phyloP scores from a whole-genome alignment of 2,888 invertebrate species.

The Dinocampus coccinellae region DNA sequence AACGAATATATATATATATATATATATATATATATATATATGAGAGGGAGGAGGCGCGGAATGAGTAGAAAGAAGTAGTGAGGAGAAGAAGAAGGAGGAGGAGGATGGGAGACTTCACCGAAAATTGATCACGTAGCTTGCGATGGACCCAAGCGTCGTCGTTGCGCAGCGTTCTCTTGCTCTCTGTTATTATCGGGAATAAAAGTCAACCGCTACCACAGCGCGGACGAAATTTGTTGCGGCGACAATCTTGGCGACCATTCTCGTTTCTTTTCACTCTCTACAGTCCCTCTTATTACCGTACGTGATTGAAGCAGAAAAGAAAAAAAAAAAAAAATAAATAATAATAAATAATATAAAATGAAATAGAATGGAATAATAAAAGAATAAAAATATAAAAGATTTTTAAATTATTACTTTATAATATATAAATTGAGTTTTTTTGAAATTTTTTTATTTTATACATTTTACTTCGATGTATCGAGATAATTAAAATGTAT shows the following conservation, averaged over 20 bases:
- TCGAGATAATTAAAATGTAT: no score
- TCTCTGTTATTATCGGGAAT: slow-evolving; percentile 69
- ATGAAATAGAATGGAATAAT: neutral
- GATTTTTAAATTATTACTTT: neutral
- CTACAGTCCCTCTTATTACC: slow-evolving; percentile 32
- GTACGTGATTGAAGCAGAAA: slow-evolving; percentile 27
- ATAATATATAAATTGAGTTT: no score
- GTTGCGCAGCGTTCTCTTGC: slow-evolving; percentile 25
- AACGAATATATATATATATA: neutral
- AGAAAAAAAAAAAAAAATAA: no score
- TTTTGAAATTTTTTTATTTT: no score
- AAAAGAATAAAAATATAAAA: neutral
- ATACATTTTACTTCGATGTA: no score
- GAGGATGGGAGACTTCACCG: no score
- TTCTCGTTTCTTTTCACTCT: slow-evolving; percentile 14
- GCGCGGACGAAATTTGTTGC: slow-evolving; percentile 54
- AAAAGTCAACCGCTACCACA: slow-evolving; percentile 69
- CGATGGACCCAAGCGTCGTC: slow-evolving; percentile 33
- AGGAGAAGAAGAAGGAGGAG: no score
- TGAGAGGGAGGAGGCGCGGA: neutral
- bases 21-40: neutral
- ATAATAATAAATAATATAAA: no score
- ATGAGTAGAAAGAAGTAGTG: no score
- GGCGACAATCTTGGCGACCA: slow-evolving; percentile 61
- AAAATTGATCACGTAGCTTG: slow-evolving; percentile 67